Conservation (phyloP, 2,797 vertebrate species). For the Microcaecilia unicolor region DNA sequence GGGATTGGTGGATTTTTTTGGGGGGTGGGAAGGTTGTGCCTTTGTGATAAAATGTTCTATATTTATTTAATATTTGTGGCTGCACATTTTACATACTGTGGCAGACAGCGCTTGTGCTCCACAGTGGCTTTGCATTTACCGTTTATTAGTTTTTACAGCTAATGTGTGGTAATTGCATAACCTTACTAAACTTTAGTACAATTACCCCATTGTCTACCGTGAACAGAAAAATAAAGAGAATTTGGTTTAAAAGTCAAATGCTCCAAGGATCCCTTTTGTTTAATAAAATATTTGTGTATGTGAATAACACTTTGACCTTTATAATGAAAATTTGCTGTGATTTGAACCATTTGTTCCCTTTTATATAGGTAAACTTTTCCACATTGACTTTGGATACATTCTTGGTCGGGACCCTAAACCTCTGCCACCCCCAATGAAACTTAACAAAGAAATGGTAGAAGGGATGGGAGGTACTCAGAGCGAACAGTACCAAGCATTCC, state of each 20-base stretch:
- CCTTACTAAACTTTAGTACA: no score
- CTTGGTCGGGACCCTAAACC: slow-evolving; percentile 94
- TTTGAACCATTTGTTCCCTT: neutral
- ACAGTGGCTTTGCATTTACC: no score
- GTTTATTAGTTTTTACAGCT: no score
- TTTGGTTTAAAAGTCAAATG: neutral
- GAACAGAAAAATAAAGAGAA: neutral
- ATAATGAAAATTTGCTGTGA: neutral
- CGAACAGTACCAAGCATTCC: slow-evolving; percentile 96
- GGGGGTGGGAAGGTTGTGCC: no score
- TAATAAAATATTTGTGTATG: neutral
- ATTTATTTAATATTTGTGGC: no score
- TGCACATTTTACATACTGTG: no score
- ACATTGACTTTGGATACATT: slow-evolving; percentile 97
- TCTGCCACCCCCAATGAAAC: slow-evolving; percentile 94
- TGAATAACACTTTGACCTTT: neutral
- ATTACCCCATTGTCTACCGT: no score
- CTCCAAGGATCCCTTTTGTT: neutral
- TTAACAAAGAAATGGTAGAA: slow-evolving; percentile 98
- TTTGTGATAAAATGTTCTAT: no score
- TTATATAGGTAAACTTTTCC: slow-evolving; percentile 84
- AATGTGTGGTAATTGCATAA: no score
- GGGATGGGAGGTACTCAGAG: slow-evolving; percentile 97
- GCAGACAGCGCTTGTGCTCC: no score
- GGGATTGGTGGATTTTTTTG: no score